phyloP scores from a whole-genome alignment of 2,797 vertebrate genomes.

The Ptychadena robeensis region DNA sequence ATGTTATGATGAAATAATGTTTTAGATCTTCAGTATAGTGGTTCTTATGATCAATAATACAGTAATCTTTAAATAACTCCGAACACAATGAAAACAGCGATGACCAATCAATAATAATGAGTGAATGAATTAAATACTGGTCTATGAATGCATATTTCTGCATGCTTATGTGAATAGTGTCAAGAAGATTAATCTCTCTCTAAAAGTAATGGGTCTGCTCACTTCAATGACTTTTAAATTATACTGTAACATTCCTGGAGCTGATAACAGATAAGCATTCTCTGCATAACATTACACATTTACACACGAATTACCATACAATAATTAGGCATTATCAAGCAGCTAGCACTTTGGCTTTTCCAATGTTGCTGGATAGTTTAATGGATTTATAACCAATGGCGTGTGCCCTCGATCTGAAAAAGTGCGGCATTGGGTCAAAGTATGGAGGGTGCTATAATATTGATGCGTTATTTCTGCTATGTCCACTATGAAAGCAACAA shows the following conservation, averaged over 20 bases:
- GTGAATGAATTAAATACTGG: constrained; percentile 68
- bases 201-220: constrained; percentile 71
- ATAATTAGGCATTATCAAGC: constrained; percentile 55
- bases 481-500: not conserved
- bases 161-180: constrained; percentile 72
- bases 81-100: constrained; percentile 68
- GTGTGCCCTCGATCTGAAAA: constrained; percentile 19
- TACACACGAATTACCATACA: constrained; percentile 60
- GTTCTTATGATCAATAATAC: constrained; percentile 67
- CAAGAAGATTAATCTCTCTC: constrained; percentile 77
- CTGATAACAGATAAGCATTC: constrained; percentile 56
- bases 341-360: constrained; percentile 50
- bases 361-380: constrained; percentile 15
- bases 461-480: not conserved
- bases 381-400: constrained; percentile 46
- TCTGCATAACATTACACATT: constrained; percentile 52
- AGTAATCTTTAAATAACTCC: constrained; percentile 73
- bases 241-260: constrained; percentile 58
- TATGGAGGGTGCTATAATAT: not conserved
- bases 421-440: constrained; percentile 19
- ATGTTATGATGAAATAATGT: not conserved
- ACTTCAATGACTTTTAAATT: constrained; percentile 68
- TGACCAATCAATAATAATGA: constrained; percentile 78
- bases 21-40: constrained; percentile 48
- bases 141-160: constrained; percentile 74